phyloP scores from a whole-genome alignment of 1,140 invertebrate species.

The Probaryconus sp. region DNA sequence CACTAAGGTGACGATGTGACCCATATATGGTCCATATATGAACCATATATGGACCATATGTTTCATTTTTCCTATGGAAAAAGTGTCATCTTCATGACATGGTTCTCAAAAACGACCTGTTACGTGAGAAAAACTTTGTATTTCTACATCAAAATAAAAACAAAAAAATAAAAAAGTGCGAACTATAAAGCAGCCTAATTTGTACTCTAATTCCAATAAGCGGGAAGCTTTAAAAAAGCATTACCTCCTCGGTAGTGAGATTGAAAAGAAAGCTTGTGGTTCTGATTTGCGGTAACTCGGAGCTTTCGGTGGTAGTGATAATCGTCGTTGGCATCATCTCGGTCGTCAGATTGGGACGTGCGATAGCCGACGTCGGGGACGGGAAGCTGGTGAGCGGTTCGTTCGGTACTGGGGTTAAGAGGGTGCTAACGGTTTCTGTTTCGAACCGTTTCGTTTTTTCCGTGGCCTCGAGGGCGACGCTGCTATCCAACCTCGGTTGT shows the following conservation, averaged over 20 bases:
- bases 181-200: conserved; percentile 24
- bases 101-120: too few relatives aligned
- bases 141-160: too few relatives aligned
- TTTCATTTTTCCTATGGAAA: too few relatives aligned
- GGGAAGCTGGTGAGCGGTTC: conserved; percentile 30
- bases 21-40: too few relatives aligned
- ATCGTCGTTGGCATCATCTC: conserved; percentile 16
- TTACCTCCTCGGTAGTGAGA: conserved; percentile 72
- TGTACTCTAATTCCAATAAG: conserved; percentile 43
- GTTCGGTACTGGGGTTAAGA: conserved; percentile 48
- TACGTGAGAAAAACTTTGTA: too few relatives aligned
- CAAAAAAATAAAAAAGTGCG: too few relatives aligned
- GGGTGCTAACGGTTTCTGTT: conserved; percentile 9
- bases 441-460: background rate
- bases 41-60: too few relatives aligned
- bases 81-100: too few relatives aligned
- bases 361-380: conserved; percentile 20
- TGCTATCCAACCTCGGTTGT: conserved; percentile 1
- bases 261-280: conserved; percentile 65
- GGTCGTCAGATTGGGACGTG: conserved; percentile 25
- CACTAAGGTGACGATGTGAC: too few relatives aligned
- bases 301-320: conserved; percentile 20
- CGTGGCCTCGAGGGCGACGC: conserved; percentile 1
- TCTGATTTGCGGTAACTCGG: conserved; percentile 59
- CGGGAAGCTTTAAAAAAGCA: conserved; percentile 67